Percentiles rank a stretch among this genome's conserved stretches.
These are phyloP conservation scores for Leucoraja erinaceus DNA, from an alignment of 2,113 vertebrate species.

Conservation along the genomic window DNA sequence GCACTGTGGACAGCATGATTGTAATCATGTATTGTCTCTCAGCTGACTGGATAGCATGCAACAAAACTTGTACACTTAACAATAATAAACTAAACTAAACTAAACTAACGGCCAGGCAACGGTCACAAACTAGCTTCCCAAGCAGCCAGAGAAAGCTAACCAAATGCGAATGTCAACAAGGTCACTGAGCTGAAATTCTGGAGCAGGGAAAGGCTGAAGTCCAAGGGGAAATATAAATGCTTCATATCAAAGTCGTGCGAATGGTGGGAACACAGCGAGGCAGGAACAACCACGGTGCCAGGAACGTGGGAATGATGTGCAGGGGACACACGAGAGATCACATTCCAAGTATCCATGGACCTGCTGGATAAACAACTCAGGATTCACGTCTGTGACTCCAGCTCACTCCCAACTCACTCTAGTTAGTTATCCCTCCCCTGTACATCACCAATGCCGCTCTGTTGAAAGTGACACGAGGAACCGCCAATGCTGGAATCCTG, in stretches of 20 bases:
- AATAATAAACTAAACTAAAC: no score
- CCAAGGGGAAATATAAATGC: neutral
- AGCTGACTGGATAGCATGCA: no score
- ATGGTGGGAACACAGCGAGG: neutral
- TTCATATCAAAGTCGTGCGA: neutral
- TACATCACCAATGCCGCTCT: no score
- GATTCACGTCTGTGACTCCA: neutral
- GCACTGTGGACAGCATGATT: no score
- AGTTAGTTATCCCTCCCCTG: neutral
- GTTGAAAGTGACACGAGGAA: no score
- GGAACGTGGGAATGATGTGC: neutral
- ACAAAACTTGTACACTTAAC: no score
- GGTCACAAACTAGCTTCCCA: neutral
- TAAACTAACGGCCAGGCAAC: neutral
- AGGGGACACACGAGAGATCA: neutral
- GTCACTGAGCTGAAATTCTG: neutral
- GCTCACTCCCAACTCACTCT: no score
- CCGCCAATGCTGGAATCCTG: no score
- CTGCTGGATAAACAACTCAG: neutral
- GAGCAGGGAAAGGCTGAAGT: neutral
- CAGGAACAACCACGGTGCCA: neutral
- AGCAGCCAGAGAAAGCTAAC: neutral
- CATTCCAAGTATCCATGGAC: neutral
- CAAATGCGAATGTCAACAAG: neutral
- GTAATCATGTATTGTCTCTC: no score